Conservation (phyloP, 2,113 vertebrate species). For the Cranoglanis bouderius region DNA sequence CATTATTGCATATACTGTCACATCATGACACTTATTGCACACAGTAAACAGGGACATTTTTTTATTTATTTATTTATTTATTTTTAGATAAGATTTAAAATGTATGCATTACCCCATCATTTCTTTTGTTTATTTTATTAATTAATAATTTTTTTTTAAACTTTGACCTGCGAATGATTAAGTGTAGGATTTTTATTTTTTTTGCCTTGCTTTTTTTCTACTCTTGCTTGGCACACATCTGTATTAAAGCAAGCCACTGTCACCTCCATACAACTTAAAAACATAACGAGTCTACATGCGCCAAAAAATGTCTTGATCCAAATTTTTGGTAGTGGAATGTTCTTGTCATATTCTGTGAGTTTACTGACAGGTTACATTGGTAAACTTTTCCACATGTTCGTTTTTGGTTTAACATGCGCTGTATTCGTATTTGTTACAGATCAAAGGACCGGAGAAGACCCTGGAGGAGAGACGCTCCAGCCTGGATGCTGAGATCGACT, state of each 20-base stretch:
- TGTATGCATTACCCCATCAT: not conserved
- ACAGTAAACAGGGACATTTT: not conserved
- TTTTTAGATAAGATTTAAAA: not conserved
- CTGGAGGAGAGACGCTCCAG: constrained; percentile 91
- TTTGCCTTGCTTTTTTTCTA: not conserved
- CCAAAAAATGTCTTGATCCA: not conserved
- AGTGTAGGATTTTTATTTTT: not conserved
- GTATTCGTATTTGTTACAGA: constrained; percentile 54
- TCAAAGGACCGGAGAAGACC: constrained; percentile 86
- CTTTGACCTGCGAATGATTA: not conserved
- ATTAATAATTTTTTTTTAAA: not conserved
- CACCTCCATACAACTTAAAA: too few relatives aligned
- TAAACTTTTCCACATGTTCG: not conserved
- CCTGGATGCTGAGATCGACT: constrained; percentile 95
- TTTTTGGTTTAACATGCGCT: not conserved
- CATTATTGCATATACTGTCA: not conserved
- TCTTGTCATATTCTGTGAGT: not conserved
- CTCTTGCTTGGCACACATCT: not conserved
- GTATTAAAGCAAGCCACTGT: not conserved
- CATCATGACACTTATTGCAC: not conserved
- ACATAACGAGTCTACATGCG: not conserved
- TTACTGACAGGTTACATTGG: not conserved
- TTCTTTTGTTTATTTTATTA: not conserved
- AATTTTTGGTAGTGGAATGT: not conserved
- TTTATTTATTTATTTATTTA: too few relatives aligned